Evolutionary conservation across 2,888 invertebrate genomes (phyloP).

Genomic region (Anthrax anthrax): DNA sequence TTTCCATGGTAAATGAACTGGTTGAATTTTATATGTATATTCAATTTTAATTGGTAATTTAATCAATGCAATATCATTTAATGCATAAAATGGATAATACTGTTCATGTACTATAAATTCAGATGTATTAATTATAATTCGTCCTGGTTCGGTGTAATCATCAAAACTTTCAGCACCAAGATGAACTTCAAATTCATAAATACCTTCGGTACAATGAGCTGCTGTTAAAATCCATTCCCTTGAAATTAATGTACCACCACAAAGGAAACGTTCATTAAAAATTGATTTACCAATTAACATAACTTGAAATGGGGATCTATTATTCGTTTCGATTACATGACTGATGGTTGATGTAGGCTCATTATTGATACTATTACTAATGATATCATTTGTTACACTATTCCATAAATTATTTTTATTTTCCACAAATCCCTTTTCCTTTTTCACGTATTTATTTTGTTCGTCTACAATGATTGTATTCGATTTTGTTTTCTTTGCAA

Average conservation of each 20-base stretch:
- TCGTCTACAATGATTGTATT: not conserved
- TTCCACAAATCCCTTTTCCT: not conserved
- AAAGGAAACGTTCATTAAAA: slow-evolving; percentile 27
- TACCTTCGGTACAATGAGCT: slow-evolving; percentile 29
- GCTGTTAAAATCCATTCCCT: slow-evolving; percentile 31
- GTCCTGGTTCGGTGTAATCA: slow-evolving; percentile 20
- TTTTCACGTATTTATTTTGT: not conserved
- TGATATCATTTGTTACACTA: slow-evolving; percentile 11
- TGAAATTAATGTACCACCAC: slow-evolving; percentile 30
- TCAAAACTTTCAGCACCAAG: slow-evolving; percentile 27
- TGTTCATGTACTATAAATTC: slow-evolving; percentile 28
- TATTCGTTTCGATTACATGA: too few relatives aligned
- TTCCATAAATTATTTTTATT: too few relatives aligned
- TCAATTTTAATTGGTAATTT: slow-evolving; percentile 22
- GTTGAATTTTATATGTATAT: slow-evolving; percentile 25
- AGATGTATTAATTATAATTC: slow-evolving; percentile 22
- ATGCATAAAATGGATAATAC: slow-evolving; percentile 24
- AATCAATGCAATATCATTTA: slow-evolving; percentile 30
- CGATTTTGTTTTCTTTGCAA: not conserved
- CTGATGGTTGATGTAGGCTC: too few relatives aligned
- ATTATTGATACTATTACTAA: too few relatives aligned
- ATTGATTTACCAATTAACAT: slow-evolving; percentile 31
- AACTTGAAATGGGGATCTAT: slow-evolving; percentile 31
- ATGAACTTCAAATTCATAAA: slow-evolving; percentile 28
- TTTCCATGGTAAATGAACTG: slow-evolving; percentile 21